Base-by-base conservation (phyloP, 64 coral and sea anemone genomes). In the Pachyseris speciosa region DNA sequence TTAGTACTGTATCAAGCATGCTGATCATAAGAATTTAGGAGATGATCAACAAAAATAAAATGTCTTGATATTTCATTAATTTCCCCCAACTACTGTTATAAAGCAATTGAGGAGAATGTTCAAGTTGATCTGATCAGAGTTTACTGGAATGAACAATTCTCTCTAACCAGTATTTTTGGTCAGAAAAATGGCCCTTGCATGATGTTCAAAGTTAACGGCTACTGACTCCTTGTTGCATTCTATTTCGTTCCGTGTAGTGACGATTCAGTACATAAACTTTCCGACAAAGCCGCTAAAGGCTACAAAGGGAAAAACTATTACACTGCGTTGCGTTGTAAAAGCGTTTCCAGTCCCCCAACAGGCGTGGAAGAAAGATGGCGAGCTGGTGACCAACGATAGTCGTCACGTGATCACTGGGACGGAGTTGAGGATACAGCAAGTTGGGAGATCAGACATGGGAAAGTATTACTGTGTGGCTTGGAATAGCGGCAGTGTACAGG, bases 281-380 rank as follows among this genome's bases (percentile, higher is more conserved):
- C 27, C 36, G 8, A 5, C 19, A 1, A 22, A 78, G 60, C 37
- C 12, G 1, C 31, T 39, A 13, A 38, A 16, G 5, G 52, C 32
- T 32, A 31, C 29, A 2, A n/a, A 6, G 24, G 76, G 77, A 31
- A 19, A 57, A 33, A 12, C 50, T 28, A 77, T 38, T 2, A 93
- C 22, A 5, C 83, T 97, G 34, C 64, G 51, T 2, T 97, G 95
- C 61, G 15, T n/a, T 34, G 95, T 91, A 0, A 68, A 19, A 11
- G 95, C 83, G 47, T n/a, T 43, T 13, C 95, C 95, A 48, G n/a
- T 32, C 33, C 75, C 95, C 13, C 39, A 52, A 15, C 45, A 85
- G 48, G 89, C 95, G 33, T 96, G 95, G 95, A 96, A 96, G 50
- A 96, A 72, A 76, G 86, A 92, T 59, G 95, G 95, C 15, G 84